Percentiles rank a stretch among this genome's conserved stretches.
Conservation (phyloP, 2,888 invertebrate genomes). For the Eristalinus sepulchralis region DNA sequence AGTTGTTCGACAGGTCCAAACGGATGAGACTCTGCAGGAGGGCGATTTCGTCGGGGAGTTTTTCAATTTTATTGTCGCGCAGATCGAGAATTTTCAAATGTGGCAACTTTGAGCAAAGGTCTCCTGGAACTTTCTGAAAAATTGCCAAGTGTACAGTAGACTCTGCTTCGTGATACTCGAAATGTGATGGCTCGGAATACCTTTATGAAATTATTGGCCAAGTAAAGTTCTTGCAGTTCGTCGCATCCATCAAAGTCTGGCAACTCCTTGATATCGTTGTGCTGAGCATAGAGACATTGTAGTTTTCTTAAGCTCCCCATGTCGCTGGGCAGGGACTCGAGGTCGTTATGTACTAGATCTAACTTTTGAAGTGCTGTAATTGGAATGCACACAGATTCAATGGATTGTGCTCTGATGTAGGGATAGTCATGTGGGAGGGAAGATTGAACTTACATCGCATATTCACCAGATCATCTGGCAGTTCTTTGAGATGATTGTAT, state of each 20-base stretch:
- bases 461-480: conserved; percentile 91
- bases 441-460: conserved; percentile 86
- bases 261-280: conserved; percentile 89
- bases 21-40: conserved; percentile 88
- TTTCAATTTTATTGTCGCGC: conserved; percentile 89
- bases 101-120: conserved; percentile 87
- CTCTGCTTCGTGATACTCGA: conserved; percentile 28
- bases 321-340: conserved; percentile 84
- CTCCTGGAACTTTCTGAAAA: conserved; percentile 85
- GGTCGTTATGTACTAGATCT: conserved; percentile 87
- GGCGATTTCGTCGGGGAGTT: conserved; percentile 90
- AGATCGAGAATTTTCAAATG: conserved; percentile 89
- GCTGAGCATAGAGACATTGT: conserved; percentile 89
- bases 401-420: neutral
- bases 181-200: conserved; percentile 80
- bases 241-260: conserved; percentile 90
- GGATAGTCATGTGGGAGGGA: neutral
- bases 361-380: conserved; percentile 84
- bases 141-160: conserved; percentile 46
- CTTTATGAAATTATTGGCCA: conserved; percentile 91
- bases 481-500: conserved; percentile 87
- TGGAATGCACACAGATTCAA: neutral
- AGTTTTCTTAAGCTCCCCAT: conserved; percentile 89
- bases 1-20: conserved; percentile 92
- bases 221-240: conserved; percentile 89